Evolutionary conservation across 2,888 invertebrate genomes (phyloP).

Genomic region (Caenorhabditis uteleia): DNA sequence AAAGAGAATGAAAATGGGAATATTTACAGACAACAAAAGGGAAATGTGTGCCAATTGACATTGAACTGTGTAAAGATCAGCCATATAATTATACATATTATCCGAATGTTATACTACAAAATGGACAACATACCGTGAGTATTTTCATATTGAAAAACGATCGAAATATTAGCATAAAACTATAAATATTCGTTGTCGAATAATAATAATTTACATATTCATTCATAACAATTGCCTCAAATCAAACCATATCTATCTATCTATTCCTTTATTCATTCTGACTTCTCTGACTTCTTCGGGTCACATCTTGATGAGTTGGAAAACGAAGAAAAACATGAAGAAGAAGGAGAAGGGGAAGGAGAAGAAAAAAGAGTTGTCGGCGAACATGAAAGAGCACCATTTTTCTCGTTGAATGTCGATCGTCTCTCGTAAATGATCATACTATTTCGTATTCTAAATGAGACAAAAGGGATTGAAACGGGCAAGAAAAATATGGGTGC

Average conservation of each 20-base stretch:
- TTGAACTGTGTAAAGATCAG: slow-evolving; percentile 61
- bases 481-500: slow-evolving; percentile 19
- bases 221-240: too few relatives aligned
- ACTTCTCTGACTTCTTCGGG: background rate
- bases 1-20: too few relatives aligned
- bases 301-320: background rate
- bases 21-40: slow-evolving; percentile 57
- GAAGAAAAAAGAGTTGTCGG: slow-evolving; percentile 2
- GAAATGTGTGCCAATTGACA: slow-evolving; percentile 62
- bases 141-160: slow-evolving; percentile 1
- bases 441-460: slow-evolving; percentile 15
- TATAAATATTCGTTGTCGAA: too few relatives aligned
- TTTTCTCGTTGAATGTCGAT: slow-evolving; percentile 27
- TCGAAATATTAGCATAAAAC: background rate
- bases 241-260: background rate
- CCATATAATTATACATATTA: slow-evolving; percentile 55
- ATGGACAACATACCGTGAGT: slow-evolving; percentile 61
- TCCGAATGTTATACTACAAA: slow-evolving; percentile 45
- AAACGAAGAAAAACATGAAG: background rate
- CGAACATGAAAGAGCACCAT: slow-evolving; percentile 37
- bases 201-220: too few relatives aligned
- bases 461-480: slow-evolving; percentile 20
- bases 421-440: slow-evolving; percentile 17
- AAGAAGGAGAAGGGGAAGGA: background rate
- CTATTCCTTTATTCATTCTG: background rate